Conservation (phyloP, 2,113 vertebrate species). For the Abramis brama region DNA sequence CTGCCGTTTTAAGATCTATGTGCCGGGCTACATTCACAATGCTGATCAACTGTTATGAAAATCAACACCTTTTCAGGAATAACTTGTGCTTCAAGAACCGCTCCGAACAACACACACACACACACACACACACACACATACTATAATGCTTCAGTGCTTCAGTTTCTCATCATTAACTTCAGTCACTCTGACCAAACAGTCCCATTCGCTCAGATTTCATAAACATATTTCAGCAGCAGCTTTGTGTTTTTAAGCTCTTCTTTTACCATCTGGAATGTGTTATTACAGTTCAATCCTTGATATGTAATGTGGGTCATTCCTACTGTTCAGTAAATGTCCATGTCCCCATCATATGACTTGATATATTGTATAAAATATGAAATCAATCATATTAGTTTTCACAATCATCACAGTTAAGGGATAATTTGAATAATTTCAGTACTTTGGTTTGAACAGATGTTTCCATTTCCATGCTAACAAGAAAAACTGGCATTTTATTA, state of each 20-base stretch:
- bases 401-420: neutral
- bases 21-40: too few relatives aligned
- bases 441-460: neutral
- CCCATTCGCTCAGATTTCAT: neutral
- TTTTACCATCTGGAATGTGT: neutral
- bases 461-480: neutral
- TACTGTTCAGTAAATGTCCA: neutral
- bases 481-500: neutral
- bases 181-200: neutral
- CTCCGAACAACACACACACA: neutral
- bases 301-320: constrained; percentile 4
- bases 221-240: neutral
- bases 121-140: neutral
- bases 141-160: constrained; percentile 8
- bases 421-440: neutral
- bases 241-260: neutral
- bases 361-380: neutral
- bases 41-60: neutral
- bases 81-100: neutral
- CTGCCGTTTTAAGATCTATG: neutral
- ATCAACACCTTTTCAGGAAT: neutral
- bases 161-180: constrained; percentile 25
- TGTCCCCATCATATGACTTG: neutral
- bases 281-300: neutral
- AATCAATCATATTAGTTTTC: neutral